These are phyloP conservation scores for Oncorhynchus masou DNA, from an alignment of 2,113 vertebrate genomes.

Conservation along the genomic window DNA sequence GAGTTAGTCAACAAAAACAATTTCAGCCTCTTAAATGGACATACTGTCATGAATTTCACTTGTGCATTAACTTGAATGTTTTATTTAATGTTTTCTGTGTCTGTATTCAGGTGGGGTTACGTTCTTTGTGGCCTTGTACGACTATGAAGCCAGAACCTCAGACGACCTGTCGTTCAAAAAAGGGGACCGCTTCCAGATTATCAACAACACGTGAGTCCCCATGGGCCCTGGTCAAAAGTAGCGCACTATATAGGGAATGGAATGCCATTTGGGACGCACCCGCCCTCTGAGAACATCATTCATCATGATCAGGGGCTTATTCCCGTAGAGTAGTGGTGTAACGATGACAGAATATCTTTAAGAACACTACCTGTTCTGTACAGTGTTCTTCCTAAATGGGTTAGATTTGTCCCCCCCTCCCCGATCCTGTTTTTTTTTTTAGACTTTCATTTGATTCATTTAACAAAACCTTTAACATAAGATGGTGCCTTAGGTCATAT, in stretches of 20 bases:
- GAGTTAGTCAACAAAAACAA: no score
- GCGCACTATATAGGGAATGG: no score
- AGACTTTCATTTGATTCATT: background rate
- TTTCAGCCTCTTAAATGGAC: no score
- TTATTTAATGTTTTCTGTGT: conserved; percentile 12
- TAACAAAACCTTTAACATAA: background rate
- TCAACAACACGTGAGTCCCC: conserved; percentile 94
- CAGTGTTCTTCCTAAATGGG: conserved; percentile 4
- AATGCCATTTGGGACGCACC: no score
- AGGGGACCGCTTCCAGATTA: conserved; percentile 98
- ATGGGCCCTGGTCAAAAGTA: background rate
- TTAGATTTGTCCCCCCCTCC: conserved; percentile 12
- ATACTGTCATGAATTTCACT: no score
- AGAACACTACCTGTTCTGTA: conserved; percentile 28
- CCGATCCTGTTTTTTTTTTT: background rate
- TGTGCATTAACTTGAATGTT: no score
- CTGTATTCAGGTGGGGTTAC: conserved; percentile 87
- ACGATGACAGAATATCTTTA: background rate
- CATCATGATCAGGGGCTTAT: background rate
- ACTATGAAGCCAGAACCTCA: conserved; percentile 97
- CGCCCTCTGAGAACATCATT: background rate
- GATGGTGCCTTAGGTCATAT: background rate
- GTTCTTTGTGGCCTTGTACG: conserved; percentile 98
- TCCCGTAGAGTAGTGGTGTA: background rate
- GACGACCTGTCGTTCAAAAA: conserved; percentile 98